Evolutionary conservation across 2,113 vertebrate species (phyloP), one percentile per base, ranked within the genome.

Genomic region (Thunnus thynnus): DNA sequence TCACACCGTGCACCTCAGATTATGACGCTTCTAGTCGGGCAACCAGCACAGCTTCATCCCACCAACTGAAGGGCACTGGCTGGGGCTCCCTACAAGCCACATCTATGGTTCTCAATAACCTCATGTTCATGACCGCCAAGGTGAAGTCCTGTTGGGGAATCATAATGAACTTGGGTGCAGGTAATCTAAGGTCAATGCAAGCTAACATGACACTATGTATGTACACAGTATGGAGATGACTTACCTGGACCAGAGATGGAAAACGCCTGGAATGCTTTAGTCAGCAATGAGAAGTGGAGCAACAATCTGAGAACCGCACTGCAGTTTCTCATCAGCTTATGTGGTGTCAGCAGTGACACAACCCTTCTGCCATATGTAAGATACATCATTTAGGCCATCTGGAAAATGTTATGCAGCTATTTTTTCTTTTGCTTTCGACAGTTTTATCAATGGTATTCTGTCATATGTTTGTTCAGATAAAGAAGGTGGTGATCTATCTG

Each of bases 101-200:
- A 0, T 97, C 97, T 0, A 93, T 99, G 78, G 97, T 99, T 77
- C 97, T 99, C 71, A 99, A 99, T 91, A 99, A 99, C 92, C 97
- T 99, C 80, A 97, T 99, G 98, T 99, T 97, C 91, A 99, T 99
- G 98, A 99, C 98, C 0, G 97, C 98, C 77, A 99, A 99, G 97
- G 98, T 99, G 94, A 79, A 27, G 44, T 5, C 4, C 17, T n/a
- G 11, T 51, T 54, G 13, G 30, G 25, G 9, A 11, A 13, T 54
- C 66, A 8, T 14, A n/a, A 63, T 47, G 9, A 60, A 58, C 70
- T 50, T 12, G 7, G 8, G 3, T 10, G 0, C 14, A 2, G 13
- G 20, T 60, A 16, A 66, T 56, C 13, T 46, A 14, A 62, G 12
- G 18, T 74, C 44, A 75, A 2, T 14, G 2, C 44, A 27, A 41